Evolutionary conservation across 2,113 vertebrate genomes (phyloP), one percentile per base, ranked within the genome.

Genomic region (Abramis brama): DNA sequence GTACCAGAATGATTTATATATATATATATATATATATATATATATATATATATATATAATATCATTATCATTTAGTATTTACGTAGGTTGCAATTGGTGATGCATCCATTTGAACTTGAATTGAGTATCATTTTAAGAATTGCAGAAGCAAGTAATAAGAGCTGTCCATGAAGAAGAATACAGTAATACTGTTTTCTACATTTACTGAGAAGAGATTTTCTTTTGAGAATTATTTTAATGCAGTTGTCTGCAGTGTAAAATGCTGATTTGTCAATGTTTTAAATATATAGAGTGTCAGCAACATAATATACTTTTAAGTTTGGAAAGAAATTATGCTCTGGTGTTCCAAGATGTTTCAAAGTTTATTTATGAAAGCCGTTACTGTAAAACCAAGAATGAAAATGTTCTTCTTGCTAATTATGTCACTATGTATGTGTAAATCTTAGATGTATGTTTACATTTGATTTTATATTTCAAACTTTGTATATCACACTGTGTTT

Each of bases 371-470:
- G 19, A 23, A 66, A 66, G 5, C 10, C 4, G 12, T 62, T 27
- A 13, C 13, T 27, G 52, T 73, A 27, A 52, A 59, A 10, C 82
- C 10, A 74, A 55, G 4, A 47, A 25, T 30, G 25, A 39, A 21
- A 60, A 25, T 21, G 39, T 19, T 78, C 27, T 78, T 57, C 30
- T 7, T 6, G 39, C 59, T n/a, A 15, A 57, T 62, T 85, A 47
- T 62, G 62, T 77, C 19, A 66, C 27, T 57, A 19, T 11, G 36
- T 7, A 17, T 77, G 25, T 75, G 70, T 76, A 64, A 25, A 55
- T 25, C 17, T 85, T 6, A 50, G 59, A 62, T 84, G 60, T 76
- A 45, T 60, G 47, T 76, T 84, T 84, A 84, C 45, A 75, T 62
- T 39, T 47, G 8, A 23, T n/a, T 62, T 21, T 43, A 43, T 84